A percentile compares a stretch with the other conserved stretches of the same genome.
phyloP scores from a whole-genome alignment of 2,113 vertebrate genomes.

The Neotragus moschatus region DNA sequence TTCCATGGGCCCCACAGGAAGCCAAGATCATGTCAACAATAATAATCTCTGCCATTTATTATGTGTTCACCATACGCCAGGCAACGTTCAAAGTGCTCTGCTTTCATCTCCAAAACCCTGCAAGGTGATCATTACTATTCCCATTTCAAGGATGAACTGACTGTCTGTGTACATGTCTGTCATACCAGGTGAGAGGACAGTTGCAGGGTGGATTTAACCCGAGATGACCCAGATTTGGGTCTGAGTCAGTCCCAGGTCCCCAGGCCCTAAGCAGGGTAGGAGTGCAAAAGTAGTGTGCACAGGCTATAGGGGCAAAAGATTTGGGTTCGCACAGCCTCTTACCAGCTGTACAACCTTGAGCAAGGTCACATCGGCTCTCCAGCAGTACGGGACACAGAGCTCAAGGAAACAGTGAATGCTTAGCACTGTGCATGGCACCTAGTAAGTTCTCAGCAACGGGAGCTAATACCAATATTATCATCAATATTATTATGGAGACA shows the following conservation, averaged over 20 bases:
- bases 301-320: neutral
- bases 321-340: neutral
- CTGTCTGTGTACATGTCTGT: neutral
- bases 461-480: neutral
- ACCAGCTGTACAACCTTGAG: neutral
- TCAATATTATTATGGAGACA: neutral
- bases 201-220: neutral
- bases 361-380: neutral
- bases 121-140: neutral
- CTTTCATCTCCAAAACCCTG: neutral
- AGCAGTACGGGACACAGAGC: fast-evolving
- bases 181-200: neutral
- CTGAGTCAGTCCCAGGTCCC: neutral
- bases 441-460: neutral
- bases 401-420: neutral
- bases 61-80: neutral
- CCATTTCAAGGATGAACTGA: neutral
- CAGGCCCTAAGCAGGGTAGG: neutral
- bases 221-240: neutral
- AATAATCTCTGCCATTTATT: neutral
- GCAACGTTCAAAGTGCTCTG: neutral
- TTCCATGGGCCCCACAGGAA: neutral
- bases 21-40: neutral
- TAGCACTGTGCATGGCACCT: neutral
- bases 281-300: neutral